Evolutionary conservation across 64 coral and sea anemone genomes (phyloP).

Genomic region (Cladopsammia gracilis): DNA sequence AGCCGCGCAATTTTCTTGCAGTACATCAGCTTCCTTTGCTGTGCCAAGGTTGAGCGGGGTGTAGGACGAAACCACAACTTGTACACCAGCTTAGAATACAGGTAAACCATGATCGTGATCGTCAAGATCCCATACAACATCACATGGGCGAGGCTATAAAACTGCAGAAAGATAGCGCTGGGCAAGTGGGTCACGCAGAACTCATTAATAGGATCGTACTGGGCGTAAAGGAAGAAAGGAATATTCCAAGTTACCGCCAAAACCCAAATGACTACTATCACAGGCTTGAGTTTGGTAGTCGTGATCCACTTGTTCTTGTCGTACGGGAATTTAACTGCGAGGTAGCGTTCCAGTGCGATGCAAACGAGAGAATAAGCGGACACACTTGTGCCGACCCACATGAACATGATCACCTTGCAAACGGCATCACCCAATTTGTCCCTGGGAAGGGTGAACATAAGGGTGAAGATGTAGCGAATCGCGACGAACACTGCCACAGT

Average conservation of each 20-base stretch:
- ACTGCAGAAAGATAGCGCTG: not conserved
- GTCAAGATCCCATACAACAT: not conserved
- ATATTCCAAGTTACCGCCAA: constrained; percentile 4
- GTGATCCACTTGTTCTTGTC: constrained; percentile 1
- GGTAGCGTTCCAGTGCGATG: constrained; percentile 36
- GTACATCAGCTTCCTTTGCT: not conserved
- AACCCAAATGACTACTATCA: not conserved
- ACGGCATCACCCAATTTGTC: too few species aligned
- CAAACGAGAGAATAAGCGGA: constrained; percentile 45
- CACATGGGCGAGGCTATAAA: not conserved
- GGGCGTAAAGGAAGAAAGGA: not conserved
- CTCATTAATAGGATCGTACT: not conserved
- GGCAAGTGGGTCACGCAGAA: not conserved
- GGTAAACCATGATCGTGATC: not conserved
- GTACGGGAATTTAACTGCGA: constrained; percentile 23
- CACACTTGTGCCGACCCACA: constrained; percentile 17
- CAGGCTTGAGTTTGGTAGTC: constrained; percentile 18
- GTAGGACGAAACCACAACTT: not conserved
- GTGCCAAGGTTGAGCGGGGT: not conserved
- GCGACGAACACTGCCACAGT: not conserved
- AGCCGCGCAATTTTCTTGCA: constrained; percentile 1
- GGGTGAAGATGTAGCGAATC: constrained; percentile 26
- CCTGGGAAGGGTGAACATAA: constrained; percentile 1
- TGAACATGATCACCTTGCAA: constrained; percentile 45
- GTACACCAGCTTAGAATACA: constrained; percentile 10